Percentiles rank a stretch among this genome's conserved stretches.
Evolutionary conservation across 2,797 vertebrate species (phyloP).

Genomic region (Meriones psammophilus): DNA sequence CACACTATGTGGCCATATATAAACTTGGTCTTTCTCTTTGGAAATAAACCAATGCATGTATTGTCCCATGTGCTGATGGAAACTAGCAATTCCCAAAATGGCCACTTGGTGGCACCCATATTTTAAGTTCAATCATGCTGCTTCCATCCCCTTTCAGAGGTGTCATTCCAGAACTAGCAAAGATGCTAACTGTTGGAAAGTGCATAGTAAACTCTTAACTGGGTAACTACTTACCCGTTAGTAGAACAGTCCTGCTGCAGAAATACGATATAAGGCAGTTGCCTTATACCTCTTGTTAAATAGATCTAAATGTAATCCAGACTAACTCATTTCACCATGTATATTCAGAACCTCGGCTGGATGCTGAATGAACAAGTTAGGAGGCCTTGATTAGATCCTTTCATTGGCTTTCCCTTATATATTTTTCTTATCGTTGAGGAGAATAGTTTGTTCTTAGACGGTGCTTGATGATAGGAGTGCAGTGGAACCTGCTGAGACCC

Average conservation of each 20-base stretch:
- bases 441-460: slow-evolving; percentile 34
- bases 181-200: slow-evolving; percentile 63
- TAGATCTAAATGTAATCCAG: slow-evolving; percentile 28
- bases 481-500: not conserved
- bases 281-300: slow-evolving; percentile 38
- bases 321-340: not conserved
- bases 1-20: not conserved
- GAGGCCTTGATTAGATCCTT: slow-evolving; percentile 18
- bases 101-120: slow-evolving; percentile 78
- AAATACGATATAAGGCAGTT: not conserved
- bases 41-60: not conserved
- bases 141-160: not conserved
- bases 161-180: slow-evolving; percentile 13
- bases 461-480: not conserved
- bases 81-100: slow-evolving; percentile 37
- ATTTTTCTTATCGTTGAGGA: slow-evolving; percentile 15
- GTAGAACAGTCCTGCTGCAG: not conserved
- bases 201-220: slow-evolving; percentile 59
- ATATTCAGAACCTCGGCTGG: slow-evolving; percentile 40
- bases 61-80: not conserved
- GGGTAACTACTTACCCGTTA: slow-evolving; percentile 68
- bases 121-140: slow-evolving; percentile 30
- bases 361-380: slow-evolving; percentile 13
- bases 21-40: slow-evolving; percentile 55
- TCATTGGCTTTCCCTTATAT: not conserved